Evolutionary conservation across 2,113 vertebrate species (phyloP).

Genomic region (Coptodon bakossiorum): DNA sequence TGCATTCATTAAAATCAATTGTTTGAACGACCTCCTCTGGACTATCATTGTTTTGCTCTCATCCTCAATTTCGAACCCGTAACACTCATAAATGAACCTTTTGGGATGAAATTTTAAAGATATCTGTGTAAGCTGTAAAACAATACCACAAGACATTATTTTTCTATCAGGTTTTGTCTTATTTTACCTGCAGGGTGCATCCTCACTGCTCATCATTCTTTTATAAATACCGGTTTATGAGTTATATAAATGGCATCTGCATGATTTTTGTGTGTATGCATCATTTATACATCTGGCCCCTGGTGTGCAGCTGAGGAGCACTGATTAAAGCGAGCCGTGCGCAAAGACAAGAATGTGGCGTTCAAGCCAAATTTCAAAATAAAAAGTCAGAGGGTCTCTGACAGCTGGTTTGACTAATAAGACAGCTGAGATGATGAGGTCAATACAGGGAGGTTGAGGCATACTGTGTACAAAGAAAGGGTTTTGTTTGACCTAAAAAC

Average conservation of each 20-base stretch:
- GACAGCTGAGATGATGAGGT: not conserved
- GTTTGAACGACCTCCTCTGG: no score
- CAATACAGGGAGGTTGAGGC: not conserved
- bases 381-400: not conserved
- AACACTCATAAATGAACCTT: not conserved
- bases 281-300: not conserved
- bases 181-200: not conserved
- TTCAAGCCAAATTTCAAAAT: not conserved
- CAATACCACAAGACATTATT: not conserved
- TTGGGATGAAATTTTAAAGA: not conserved
- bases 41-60: no score
- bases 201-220: not conserved
- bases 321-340: not conserved
- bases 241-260: not conserved
- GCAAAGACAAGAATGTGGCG: not conserved
- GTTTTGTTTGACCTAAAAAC: not conserved
- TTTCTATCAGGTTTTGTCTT: not conserved
- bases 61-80: no score
- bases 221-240: not conserved
- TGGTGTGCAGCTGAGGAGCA: not conserved
- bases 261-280: not conserved
- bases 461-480: not conserved
- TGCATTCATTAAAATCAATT: no score
- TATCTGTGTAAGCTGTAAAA: accelerated
- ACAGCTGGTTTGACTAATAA: not conserved